A percentile compares a stretch with the other conserved stretches of the same genome.
Evolutionary conservation across 2,797 vertebrate species (phyloP).

Genomic region (Hoplostethus atlanticus): DNA sequence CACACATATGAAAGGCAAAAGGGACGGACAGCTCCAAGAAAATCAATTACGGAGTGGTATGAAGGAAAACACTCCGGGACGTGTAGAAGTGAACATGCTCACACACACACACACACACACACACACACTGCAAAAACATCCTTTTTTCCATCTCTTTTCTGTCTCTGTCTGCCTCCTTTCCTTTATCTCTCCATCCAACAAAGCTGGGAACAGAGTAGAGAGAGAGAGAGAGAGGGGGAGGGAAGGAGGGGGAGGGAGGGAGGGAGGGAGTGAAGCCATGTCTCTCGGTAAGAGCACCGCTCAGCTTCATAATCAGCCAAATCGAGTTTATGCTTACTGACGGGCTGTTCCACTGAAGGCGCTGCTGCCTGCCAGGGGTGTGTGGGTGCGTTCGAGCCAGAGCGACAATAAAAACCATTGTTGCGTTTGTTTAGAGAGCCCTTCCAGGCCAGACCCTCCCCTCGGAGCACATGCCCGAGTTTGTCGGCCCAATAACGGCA

Average conservation of each 20-base stretch:
- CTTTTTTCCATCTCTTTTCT: slow-evolving; percentile 45
- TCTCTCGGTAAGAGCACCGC: slow-evolving; percentile 41
- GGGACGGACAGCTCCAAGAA: slow-evolving; percentile 62
- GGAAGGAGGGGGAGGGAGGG: not conserved
- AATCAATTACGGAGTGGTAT: slow-evolving; percentile 56
- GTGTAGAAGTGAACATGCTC: not conserved
- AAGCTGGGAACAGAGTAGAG: slow-evolving; percentile 43
- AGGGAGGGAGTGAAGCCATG: slow-evolving; percentile 32
- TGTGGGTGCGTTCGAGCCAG: slow-evolving; percentile 68
- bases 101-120: slow-evolving; percentile 8
- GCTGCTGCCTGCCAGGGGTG: slow-evolving; percentile 61
- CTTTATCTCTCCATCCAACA: slow-evolving; percentile 53
- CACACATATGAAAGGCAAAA: slow-evolving; percentile 65
- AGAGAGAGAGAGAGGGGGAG: slow-evolving; percentile 45
- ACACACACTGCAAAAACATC: slow-evolving; percentile 5
- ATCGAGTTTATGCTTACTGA: slow-evolving; percentile 70
- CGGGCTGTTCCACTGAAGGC: slow-evolving; percentile 62
- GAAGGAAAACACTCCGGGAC: slow-evolving; percentile 52
- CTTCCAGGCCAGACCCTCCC: slow-evolving; percentile 60
- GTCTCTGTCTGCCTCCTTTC: slow-evolving; percentile 43
- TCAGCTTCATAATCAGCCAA: slow-evolving; percentile 69
- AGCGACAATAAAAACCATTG: slow-evolving; percentile 77
- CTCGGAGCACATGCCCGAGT: slow-evolving; percentile 45
- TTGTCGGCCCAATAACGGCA: slow-evolving; percentile 65
- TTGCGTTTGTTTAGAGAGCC: slow-evolving; percentile 76